These are phyloP conservation scores for Eristalis tenax DNA, from an alignment of 2,888 invertebrate species.

Conservation along the genomic window DNA sequence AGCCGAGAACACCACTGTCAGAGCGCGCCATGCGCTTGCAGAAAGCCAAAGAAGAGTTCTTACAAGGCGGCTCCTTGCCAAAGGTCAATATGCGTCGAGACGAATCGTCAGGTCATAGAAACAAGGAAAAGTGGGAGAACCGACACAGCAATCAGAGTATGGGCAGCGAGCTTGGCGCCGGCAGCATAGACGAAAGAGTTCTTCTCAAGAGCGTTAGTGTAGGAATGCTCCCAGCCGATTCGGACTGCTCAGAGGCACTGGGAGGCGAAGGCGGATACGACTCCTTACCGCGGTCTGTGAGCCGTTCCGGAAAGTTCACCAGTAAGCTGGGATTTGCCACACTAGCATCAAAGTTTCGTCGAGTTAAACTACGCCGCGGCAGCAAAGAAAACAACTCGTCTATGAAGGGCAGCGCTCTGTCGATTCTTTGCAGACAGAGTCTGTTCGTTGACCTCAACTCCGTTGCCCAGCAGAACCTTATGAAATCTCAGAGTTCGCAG, in stretches of 20 bases:
- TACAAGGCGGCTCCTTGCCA: slow-evolving; percentile 80
- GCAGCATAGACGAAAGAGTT: slow-evolving; percentile 79
- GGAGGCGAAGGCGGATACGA: slow-evolving; percentile 82
- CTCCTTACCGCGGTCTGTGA: slow-evolving; percentile 82
- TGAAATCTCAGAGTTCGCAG: slow-evolving; percentile 79
- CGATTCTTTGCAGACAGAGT: slow-evolving; percentile 89
- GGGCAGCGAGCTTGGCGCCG: slow-evolving; percentile 83
- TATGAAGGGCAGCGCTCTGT: slow-evolving; percentile 84
- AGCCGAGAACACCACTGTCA: slow-evolving; percentile 78
- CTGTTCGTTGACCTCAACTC: slow-evolving; percentile 85
- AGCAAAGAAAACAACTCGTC: slow-evolving; percentile 76
- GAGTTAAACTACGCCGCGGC: slow-evolving; percentile 82
- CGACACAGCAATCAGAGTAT: slow-evolving; percentile 85
- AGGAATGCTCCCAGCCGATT: slow-evolving; percentile 85
- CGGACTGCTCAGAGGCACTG: slow-evolving; percentile 76
- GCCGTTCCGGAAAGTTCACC: slow-evolving; percentile 78
- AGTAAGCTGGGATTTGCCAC: slow-evolving; percentile 83
- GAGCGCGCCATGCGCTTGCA: slow-evolving; percentile 84
- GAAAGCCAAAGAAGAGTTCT: slow-evolving; percentile 88
- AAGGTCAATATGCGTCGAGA: slow-evolving; percentile 74
- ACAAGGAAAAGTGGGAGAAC: slow-evolving; percentile 72
- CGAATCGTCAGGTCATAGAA: slow-evolving; percentile 58
- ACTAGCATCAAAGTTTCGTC: slow-evolving; percentile 84
- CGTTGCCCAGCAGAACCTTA: slow-evolving; percentile 73
- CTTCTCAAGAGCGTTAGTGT: slow-evolving; percentile 89